These are phyloP conservation scores for Tachuris rubrigastra DNA, from an alignment of 2,113 vertebrate genomes.

Conservation along the genomic window DNA sequence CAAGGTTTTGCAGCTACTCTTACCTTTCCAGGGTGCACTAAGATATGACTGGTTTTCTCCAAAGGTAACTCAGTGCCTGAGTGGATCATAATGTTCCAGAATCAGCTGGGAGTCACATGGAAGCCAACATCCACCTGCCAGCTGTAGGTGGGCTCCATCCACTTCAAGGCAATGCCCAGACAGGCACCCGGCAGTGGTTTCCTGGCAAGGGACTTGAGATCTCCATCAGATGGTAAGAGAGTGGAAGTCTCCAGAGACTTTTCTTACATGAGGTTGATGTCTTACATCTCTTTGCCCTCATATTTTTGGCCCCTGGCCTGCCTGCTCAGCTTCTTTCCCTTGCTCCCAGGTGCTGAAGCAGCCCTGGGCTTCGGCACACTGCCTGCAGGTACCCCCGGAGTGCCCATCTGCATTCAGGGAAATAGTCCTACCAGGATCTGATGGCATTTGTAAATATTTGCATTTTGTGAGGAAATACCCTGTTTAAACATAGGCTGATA, in stretches of 20 bases:
- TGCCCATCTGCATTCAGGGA: not conserved
- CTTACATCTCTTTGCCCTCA: not conserved
- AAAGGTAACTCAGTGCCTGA: not conserved
- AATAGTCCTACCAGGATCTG: not conserved
- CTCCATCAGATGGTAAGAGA: not conserved
- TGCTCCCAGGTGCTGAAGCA: not conserved
- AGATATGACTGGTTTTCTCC: not conserved
- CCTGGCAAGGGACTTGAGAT: not conserved
- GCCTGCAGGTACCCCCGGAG: not conserved
- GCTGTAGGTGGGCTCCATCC: not conserved
- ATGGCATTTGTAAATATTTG: not conserved
- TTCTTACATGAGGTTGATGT: not conserved
- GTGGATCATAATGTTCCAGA: not conserved
- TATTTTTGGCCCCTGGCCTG: not conserved
- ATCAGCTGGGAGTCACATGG: not conserved
- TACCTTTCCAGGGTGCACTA: not conserved
- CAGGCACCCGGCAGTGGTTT: not conserved
- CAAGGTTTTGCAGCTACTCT: not conserved
- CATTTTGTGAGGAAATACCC: slow-evolving; percentile 4
- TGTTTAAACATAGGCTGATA: not conserved
- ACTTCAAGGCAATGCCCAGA: accelerated
- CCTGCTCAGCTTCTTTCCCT: not conserved
- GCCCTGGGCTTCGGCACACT: accelerated
- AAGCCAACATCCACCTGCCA: not conserved
- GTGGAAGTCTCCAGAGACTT: not conserved